Percentiles rank a stretch among this genome's conserved stretches.
These are phyloP conservation scores for Poecile atricapillus DNA, from an alignment of 2,113 vertebrate genomes.

Conservation along the genomic window DNA sequence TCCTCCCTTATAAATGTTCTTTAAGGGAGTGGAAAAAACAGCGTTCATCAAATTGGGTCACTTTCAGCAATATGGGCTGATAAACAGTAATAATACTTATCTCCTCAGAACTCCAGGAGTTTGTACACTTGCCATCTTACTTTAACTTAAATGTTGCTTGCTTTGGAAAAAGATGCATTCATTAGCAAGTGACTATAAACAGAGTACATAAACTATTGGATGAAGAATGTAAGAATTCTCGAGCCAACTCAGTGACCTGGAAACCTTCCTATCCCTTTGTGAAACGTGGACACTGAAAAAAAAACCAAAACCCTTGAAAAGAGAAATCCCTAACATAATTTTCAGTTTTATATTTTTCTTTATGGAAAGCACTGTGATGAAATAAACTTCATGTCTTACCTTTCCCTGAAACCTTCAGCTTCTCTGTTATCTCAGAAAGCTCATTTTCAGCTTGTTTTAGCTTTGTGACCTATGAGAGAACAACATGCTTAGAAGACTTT, in stretches of 20 bases:
- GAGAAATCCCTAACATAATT: background rate
- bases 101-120: background rate
- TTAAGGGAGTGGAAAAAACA: background rate
- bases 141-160: background rate
- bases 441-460: conserved; percentile 87
- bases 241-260: background rate
- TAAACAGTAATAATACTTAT: background rate
- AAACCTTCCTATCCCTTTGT: background rate
- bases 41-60: background rate
- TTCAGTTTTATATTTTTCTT: background rate
- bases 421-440: conserved; percentile 83
- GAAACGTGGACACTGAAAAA: background rate
- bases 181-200: background rate
- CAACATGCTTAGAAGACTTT: background rate
- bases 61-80: background rate
- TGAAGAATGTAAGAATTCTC: background rate
- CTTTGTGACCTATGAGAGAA: conserved; percentile 79
- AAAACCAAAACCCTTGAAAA: background rate
- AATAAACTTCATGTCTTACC: conserved; percentile 70
- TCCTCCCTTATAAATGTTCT: background rate
- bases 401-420: conserved; percentile 79
- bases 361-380: background rate
- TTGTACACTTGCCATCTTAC: background rate
- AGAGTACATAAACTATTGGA: background rate
- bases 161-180: background rate